A percentile compares a stretch with the other conserved stretches of the same genome.
These are phyloP conservation scores for Nesidiocoris tenuis DNA, from an alignment of 2,888 invertebrate species.

Conservation along the genomic window DNA sequence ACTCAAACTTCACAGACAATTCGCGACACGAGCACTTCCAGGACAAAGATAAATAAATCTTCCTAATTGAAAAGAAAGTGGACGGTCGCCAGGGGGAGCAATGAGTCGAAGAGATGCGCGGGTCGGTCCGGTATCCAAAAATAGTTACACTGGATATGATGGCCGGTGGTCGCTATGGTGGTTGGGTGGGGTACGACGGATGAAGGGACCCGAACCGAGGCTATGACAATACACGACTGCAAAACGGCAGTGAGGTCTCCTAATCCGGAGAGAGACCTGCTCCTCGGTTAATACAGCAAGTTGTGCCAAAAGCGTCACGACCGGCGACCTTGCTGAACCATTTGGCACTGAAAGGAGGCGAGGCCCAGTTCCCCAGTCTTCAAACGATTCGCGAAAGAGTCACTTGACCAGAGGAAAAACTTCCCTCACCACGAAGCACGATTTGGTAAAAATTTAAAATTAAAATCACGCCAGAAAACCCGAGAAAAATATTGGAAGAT, in stretches of 20 bases:
- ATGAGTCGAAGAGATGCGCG: constrained; percentile 21
- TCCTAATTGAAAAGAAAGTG: constrained; percentile 40
- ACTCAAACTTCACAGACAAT: background rate
- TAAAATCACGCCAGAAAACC: background rate
- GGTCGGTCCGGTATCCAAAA: constrained; percentile 32
- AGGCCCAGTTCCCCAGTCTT: background rate
- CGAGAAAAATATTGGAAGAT: background rate
- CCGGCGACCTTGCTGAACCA: constrained; percentile 40
- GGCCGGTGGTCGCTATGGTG: background rate
- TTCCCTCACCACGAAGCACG: background rate
- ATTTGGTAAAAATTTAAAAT: background rate
- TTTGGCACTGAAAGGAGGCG: constrained; percentile 29
- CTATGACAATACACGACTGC: constrained; percentile 44
- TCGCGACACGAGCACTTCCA: constrained; percentile 11
- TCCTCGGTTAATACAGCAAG: background rate
- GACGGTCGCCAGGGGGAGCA: constrained; percentile 34
- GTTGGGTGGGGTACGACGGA: background rate
- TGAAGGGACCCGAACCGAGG: constrained; percentile 34
- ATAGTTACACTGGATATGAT: constrained; percentile 17
- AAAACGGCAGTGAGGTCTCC: constrained; percentile 32
- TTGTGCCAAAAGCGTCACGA: constrained; percentile 41
- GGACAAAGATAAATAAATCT: constrained; percentile 31
- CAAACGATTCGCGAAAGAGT: background rate
- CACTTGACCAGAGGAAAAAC: too few species aligned
- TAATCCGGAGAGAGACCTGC: constrained; percentile 36